Evolutionary conservation across 1,140 invertebrate species (phyloP), one percentile per base, ranked within the genome.

Genomic region (Muscidifurax raptorellus): DNA sequence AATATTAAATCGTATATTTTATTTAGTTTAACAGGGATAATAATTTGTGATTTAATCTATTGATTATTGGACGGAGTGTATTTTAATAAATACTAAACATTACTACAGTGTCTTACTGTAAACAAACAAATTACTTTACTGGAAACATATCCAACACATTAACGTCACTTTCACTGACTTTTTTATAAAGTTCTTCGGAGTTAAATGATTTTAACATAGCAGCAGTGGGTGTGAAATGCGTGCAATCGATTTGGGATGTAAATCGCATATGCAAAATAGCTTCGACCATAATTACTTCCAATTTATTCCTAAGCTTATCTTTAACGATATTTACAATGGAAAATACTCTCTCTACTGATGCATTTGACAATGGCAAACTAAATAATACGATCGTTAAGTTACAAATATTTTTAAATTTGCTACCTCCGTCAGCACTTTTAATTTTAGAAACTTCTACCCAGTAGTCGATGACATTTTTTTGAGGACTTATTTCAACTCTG

Each of bases 301-400:
- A 22, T 69, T 44, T 83, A 66, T 87, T 86, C 22, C 85, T 76
- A 36, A 82, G 64, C 40, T 87, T 86, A 30, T 77, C 79, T 85
- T 86, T 87, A 22, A 87, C 64, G 9, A 84, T 80, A 47, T 85
- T 85, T 25, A 87, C 71, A 27, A 86, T 75, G 18, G 72, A 86
- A 69, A 87, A 86, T 18, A 82, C 85, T 74, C 85, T 71, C 83
- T 87, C 85, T 1, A 85, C 85, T 59, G 66, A 44, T 44, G 83
- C 86, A 28, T 87, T 87, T 28, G 85, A 84, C 12, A 85, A 85
- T 28, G 83, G 83, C 69, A 87, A 79, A 28, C 66, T 77, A 22
- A 86, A 52, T 30, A 86, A 67, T 40, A 13, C 69, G 5, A 71
- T 32, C 0, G 7, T 28, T 15, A 71, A 71, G 13, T 71, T 5